Evolutionary conservation across 1,140 invertebrate genomes (phyloP), one percentile per base, ranked within the genome.

Genomic region (Bicyclus anynana): DNA sequence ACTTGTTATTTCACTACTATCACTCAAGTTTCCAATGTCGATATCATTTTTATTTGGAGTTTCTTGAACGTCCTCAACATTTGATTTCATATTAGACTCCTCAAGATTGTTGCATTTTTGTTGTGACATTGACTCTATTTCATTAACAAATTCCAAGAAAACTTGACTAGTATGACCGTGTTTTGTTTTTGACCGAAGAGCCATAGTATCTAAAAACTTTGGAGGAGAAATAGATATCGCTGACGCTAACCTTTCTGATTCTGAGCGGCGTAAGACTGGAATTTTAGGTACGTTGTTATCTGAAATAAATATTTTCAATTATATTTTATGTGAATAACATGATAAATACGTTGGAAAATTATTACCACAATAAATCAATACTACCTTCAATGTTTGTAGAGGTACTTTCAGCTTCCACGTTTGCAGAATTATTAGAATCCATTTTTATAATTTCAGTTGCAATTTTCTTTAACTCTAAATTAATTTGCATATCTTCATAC

Each of bases 131-230:
- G 66, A 63, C 52, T 84, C 79, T 40, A 65, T 69, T 66, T 89
- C 80, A 66, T 61, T 75, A n/a, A 76, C 68, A 53, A 85, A 75
- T 53, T 81, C 80, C 18, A 90, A 65, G 64, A 92, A 92, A 68
- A 91, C 90, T 86, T 92, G 90, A 72, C 91, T 89, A 33, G 90
- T 90, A 77, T 92, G 91, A 40, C 84, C 89, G 72, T 91, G 80
- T 68, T 89, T 91, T 62, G 89, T 89, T 70, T 91, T 91, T n/a
- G 92, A 88, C 65, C 94, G 91, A 58, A 96, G 86, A 14, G 94
- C 92, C 94, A 95, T 96, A 13, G 94, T 95, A 73, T 96, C 89
- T 40, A 89, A 70, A 70, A 90, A 90, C 47, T 86, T 86, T 27
- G 89, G 87, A 27, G 86, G 74, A 16, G 82, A 77, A 91, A 87